phyloP scores from a whole-genome alignment of 1,140 invertebrate species.

The Drosophila ohnishii region DNA sequence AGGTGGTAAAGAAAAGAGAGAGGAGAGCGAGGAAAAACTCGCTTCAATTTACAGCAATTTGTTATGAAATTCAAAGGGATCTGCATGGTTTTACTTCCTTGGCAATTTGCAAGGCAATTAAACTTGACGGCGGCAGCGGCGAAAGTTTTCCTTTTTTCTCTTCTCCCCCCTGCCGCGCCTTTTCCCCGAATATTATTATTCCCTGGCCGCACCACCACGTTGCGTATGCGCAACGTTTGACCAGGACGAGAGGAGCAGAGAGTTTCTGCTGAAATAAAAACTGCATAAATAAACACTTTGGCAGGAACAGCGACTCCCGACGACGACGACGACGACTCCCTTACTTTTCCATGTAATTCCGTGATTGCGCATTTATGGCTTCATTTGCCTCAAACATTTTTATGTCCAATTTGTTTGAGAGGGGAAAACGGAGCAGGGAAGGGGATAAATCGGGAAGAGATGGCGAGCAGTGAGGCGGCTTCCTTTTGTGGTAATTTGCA shows the following conservation, averaged over 20 bases:
- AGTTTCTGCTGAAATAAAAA: conserved; percentile 45
- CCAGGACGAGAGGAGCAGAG: conserved; percentile 2
- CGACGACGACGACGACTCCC: conserved; percentile 6
- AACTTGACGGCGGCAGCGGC: conserved; percentile 59
- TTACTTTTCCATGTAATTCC: conserved; percentile 67
- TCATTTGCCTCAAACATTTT: conserved; percentile 74
- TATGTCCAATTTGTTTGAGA: conserved; percentile 60
- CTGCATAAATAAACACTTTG: conserved; percentile 79
- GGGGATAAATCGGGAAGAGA: background rate
- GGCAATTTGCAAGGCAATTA: conserved; percentile 78
- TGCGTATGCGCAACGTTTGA: conserved; percentile 60
- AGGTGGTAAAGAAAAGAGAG: too few relatives aligned
- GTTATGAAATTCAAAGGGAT: conserved; percentile 66
- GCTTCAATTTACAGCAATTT: conserved; percentile 66
- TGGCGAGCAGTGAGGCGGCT: conserved; percentile 4
- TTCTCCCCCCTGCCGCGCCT: background rate
- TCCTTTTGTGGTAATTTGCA: conserved; percentile 67
- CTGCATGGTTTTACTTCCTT: conserved; percentile 31
- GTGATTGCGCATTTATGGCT: conserved; percentile 82
- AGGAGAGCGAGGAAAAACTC: conserved; percentile 12
- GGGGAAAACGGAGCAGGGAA: background rate
- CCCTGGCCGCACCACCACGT: conserved; percentile 20
- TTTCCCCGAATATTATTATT: conserved; percentile 8
- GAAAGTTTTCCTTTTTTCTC: conserved; percentile 16
- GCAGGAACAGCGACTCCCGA: conserved; percentile 8